These are phyloP conservation scores for Xestia sexstrigata DNA, from an alignment of 2,888 invertebrate genomes.

Conservation along the genomic window DNA sequence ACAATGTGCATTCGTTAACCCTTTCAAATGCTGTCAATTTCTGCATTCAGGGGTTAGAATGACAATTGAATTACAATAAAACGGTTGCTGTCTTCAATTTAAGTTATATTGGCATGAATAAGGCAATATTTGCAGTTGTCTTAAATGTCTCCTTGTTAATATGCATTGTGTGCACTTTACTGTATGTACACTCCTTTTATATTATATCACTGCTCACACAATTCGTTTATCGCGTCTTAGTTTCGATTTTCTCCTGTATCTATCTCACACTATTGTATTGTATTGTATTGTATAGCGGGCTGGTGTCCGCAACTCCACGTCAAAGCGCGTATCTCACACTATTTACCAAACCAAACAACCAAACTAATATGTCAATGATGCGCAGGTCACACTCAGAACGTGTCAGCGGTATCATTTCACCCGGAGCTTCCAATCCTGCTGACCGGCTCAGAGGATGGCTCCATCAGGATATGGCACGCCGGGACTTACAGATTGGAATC, in stretches of 20 bases:
- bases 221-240: background rate
- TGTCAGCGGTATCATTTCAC: constrained; percentile 98
- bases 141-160: background rate
- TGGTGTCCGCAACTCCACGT: too few relatives aligned
- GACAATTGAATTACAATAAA: constrained; percentile 7
- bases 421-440: constrained; percentile 99
- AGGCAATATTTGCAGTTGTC: background rate
- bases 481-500: constrained; percentile 99
- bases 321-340: too few relatives aligned
- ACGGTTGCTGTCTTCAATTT: background rate
- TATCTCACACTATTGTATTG: too few relatives aligned
- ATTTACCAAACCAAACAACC: background rate
- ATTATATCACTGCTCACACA: background rate
- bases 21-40: constrained; percentile 25
- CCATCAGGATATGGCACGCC: constrained; percentile 99
- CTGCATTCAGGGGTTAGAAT: constrained; percentile 13
- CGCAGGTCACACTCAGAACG: constrained; percentile 98
- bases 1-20: constrained; percentile 2
- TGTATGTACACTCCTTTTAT: background rate
- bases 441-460: constrained; percentile 99
- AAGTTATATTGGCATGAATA: background rate
- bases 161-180: background rate
- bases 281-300: too few relatives aligned
- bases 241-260: background rate
- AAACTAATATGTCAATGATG: constrained; percentile 8